Percentiles rank a stretch among this genome's conserved stretches.
Evolutionary conservation across 2,797 vertebrate genomes (phyloP).

Genomic region (Cichlasoma orientale): DNA sequence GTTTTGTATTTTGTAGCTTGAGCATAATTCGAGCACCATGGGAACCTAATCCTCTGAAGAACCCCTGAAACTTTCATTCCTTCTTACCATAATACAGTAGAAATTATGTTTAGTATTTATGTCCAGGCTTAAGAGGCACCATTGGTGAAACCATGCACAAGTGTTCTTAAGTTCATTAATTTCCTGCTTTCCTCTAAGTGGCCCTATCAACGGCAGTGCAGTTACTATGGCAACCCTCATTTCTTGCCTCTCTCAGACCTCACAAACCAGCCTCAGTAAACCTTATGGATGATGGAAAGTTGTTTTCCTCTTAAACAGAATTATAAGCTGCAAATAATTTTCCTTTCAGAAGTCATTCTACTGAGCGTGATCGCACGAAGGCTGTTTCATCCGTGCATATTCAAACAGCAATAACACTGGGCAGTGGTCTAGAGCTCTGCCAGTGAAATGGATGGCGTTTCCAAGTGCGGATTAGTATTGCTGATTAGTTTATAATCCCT

Average conservation of each 20-base stretch:
- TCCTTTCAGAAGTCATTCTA: conserved; percentile 31
- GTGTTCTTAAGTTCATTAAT: conserved; percentile 54
- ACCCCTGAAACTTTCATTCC: not conserved
- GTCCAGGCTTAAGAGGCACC: conserved; percentile 10
- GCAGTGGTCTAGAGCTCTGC: conserved; percentile 5
- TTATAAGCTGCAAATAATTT: conserved; percentile 58
- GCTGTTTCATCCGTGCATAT: conserved; percentile 15
- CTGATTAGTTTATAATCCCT: conserved; percentile 70
- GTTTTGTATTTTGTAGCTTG: conserved; percentile 1
- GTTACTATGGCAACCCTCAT: conserved; percentile 79
- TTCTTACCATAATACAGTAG: conserved; percentile 1
- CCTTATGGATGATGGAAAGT: conserved; percentile 65
- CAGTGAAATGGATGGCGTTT: conserved; percentile 40
- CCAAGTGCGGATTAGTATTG: conserved; percentile 59
- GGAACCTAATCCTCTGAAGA: conserved; percentile 24
- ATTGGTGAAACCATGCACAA: conserved; percentile 35
- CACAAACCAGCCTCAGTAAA: conserved; percentile 56
- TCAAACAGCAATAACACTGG: conserved; percentile 34
- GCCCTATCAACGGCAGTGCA: conserved; percentile 59
- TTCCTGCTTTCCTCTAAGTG: conserved; percentile 48
- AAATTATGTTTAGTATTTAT: conserved; percentile 26
- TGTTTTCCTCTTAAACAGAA: conserved; percentile 60
- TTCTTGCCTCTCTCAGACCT: conserved; percentile 54
- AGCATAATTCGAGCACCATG: not conserved
- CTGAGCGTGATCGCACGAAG: conserved; percentile 37